Conservation (phyloP, 2,113 vertebrate species). For the Crotalus tigris region DNA sequence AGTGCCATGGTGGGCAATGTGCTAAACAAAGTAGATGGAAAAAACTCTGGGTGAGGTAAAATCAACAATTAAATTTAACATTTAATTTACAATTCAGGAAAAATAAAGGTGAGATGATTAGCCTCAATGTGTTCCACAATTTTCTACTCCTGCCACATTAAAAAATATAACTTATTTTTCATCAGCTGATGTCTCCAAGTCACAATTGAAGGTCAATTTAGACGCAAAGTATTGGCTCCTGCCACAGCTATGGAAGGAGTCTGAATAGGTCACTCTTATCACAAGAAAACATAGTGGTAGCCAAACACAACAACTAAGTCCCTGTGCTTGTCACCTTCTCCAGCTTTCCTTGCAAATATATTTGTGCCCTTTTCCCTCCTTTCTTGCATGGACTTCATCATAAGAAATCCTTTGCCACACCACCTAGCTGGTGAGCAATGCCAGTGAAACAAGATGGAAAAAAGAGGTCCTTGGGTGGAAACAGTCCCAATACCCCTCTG, state of each 20-base stretch:
- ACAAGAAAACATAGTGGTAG: slow-evolving; percentile 54
- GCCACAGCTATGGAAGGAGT: neutral
- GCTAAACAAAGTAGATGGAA: neutral
- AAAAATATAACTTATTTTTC: slow-evolving; percentile 22
- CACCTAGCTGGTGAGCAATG: slow-evolving; percentile 9
- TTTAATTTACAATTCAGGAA: neutral
- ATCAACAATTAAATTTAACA: neutral
- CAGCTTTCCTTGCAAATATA: slow-evolving; percentile 16
- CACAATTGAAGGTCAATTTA: slow-evolving; percentile 67
- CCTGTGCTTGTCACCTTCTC: slow-evolving; percentile 34
- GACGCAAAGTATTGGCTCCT: slow-evolving; percentile 45
- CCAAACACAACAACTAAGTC: neutral
- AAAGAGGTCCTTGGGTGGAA: neutral
- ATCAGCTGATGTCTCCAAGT: slow-evolving; percentile 29
- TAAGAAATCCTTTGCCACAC: neutral
- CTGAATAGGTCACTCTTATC: slow-evolving; percentile 64
- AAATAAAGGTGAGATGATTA: neutral
- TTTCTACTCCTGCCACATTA: neutral
- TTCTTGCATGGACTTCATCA: neutral
- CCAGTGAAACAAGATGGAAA: neutral
- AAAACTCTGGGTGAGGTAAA: slow-evolving; percentile 14
- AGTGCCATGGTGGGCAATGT: neutral
- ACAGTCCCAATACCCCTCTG: neutral
- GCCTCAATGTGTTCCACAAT: neutral
- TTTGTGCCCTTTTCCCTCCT: rapidly evolving